Conservation (phyloP, 2,888 invertebrate genomes). For the Phortica okadai region DNA sequence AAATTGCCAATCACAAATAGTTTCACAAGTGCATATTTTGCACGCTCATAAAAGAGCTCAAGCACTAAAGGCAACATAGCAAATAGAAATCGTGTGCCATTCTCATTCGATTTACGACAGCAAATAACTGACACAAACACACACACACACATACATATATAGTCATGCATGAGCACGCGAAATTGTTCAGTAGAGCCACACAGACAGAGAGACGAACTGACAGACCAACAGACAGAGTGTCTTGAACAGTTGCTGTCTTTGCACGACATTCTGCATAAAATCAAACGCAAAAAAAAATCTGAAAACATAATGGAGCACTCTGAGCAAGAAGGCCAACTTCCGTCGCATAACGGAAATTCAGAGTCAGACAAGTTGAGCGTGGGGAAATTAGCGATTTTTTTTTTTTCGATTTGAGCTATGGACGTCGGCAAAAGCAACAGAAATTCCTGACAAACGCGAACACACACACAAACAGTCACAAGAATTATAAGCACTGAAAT, state of each 20-base stretch:
- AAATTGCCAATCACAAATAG: slow-evolving; percentile 11
- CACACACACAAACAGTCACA: slow-evolving; percentile 22
- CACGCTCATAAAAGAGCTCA: not conserved
- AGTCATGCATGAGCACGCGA: slow-evolving; percentile 29
- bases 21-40: slow-evolving; percentile 1
- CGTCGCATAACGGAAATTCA: slow-evolving; percentile 59
- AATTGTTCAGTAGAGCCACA: slow-evolving; percentile 32
- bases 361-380: slow-evolving; percentile 64
- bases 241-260: not conserved
- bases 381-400: slow-evolving; percentile 62
- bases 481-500: not conserved
- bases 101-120: slow-evolving; percentile 9
- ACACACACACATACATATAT: slow-evolving; percentile 5
- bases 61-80: not conserved
- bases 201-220: not conserved
- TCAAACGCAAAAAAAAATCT: slow-evolving; percentile 38
- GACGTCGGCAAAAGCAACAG: slow-evolving; percentile 38
- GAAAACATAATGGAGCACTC: not conserved
- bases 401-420: not conserved
- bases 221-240: too few relatives aligned
- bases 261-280: slow-evolving; percentile 47
- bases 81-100: not conserved
- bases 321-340: slow-evolving; percentile 19
- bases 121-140: not conserved
- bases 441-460: slow-evolving; percentile 35